These are phyloP conservation scores for Haliclystus octoradiatus DNA, from an alignment of 30 jellyfish, hydroid and myxozoan genomes.

Conservation along the genomic window DNA sequence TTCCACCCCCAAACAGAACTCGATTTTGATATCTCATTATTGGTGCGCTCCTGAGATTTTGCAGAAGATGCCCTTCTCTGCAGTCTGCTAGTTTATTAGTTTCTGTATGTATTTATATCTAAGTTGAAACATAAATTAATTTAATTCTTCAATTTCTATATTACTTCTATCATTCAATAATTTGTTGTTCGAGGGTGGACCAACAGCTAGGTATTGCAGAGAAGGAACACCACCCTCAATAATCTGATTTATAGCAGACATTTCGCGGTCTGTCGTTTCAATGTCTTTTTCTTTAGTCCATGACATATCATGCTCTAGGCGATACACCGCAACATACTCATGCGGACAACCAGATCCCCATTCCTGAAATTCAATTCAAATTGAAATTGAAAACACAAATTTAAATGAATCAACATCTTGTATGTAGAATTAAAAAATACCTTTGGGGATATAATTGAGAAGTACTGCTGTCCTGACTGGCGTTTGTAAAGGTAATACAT, in stretches of 20 bases:
- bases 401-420: not conserved
- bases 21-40: too few species aligned
- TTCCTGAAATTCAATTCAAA: slow-evolving; percentile 38
- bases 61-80: too few species aligned
- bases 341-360: slow-evolving; percentile 90
- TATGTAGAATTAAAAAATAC: slow-evolving; percentile 13
- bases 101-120: too few species aligned
- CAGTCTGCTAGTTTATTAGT: too few species aligned
- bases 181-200: too few species aligned
- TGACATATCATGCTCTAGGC: slow-evolving; percentile 89
- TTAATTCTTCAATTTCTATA: too few species aligned
- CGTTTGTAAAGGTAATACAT: slow-evolving; percentile 69
- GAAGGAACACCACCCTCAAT: slow-evolving; percentile 65
- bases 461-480: slow-evolving; percentile 57
- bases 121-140: too few species aligned
- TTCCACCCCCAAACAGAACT: too few species aligned
- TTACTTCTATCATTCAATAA: too few species aligned
- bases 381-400: not conserved
- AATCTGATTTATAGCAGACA: slow-evolving; percentile 47
- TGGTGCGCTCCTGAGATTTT: too few species aligned
- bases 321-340: slow-evolving; percentile 64
- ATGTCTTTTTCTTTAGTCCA: slow-evolving; percentile 84
- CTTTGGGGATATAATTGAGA: slow-evolving; percentile 81
- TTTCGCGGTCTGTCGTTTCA: slow-evolving; percentile 41
- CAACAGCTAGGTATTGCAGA: slow-evolving; percentile 50